A percentile compares a stretch with the other conserved stretches of the same genome.
phyloP scores from a whole-genome alignment of 1,140 invertebrate species.

The Nephotettix cincticeps region DNA sequence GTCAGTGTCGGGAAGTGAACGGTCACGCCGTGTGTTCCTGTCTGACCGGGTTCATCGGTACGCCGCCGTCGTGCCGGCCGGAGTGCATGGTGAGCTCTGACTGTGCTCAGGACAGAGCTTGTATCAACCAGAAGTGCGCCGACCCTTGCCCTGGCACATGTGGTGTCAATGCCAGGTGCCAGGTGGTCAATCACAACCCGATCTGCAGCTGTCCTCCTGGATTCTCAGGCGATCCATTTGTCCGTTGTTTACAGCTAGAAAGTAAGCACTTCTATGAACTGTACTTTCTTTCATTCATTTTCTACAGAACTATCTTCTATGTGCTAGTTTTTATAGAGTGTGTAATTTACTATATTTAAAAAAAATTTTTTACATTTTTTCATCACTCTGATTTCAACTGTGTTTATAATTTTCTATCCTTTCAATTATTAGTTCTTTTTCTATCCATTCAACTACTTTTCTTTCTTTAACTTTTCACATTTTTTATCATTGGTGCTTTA shows the following conservation, averaged over 20 bases:
- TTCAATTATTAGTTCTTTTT: constrained; percentile 47
- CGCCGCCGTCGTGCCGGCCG: constrained; percentile 49
- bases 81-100: constrained; percentile 49
- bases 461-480: not conserved
- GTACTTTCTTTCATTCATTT: constrained; percentile 5
- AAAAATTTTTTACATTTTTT: not conserved
- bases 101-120: constrained; percentile 47
- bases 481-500: not conserved
- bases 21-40: constrained; percentile 54
- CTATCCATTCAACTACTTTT: constrained; percentile 42
- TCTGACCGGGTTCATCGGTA: constrained; percentile 49
- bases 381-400: constrained; percentile 41
- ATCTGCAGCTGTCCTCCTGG: constrained; percentile 47
- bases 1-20: constrained; percentile 49
- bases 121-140: constrained; percentile 48
- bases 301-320: no score
- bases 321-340: no score
- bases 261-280: constrained; percentile 37
- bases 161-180: constrained; percentile 50
- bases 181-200: constrained; percentile 50
- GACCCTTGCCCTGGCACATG: constrained; percentile 52
- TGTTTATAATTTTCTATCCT: constrained; percentile 49
- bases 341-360: no score
- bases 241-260: constrained; percentile 49
- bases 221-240: constrained; percentile 54